Evolutionary conservation across 1,140 invertebrate species (phyloP), one percentile per base, ranked within the genome.

Genomic region (Cydia fagiglandana): DNA sequence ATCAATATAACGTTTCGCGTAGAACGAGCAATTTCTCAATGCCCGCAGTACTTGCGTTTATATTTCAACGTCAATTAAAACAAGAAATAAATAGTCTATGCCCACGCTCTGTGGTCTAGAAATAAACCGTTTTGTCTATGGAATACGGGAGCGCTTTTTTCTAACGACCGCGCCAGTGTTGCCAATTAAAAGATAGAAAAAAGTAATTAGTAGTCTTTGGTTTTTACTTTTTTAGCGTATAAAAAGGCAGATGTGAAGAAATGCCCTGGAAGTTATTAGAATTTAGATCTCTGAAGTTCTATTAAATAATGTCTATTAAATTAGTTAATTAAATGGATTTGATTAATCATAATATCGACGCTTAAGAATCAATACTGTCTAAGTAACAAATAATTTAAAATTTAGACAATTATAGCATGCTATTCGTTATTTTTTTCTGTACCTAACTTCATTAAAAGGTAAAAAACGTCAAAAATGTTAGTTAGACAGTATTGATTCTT

Each of bases 61-160:
- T 61, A 61, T 61, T 61, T 61, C 56, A 61, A 61, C 56, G 56
- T 61, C 56, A 61, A 61, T 61, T 61, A 61, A 61, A 61, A 24
- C 2, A 20, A 24, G 56, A 61, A 61, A 61, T 61, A 61, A 61
- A 61, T 61, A 61, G 20, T 61, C 56, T 61, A 61, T 61, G 56
- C 56, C 56, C 56, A 61, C 56, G 56, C 53, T 61, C 56, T 61
- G 56, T 61, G 20, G 56, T 61, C 56, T 24, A 61, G 56, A 61
- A 61, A 24, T 61, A 24, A 61, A 61, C 56, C 56, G 56, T 61
- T 24, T 24, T 61, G n/a, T 61, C 56, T 61, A 61, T 61, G 56
- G 56, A 61, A 61, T 24, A 61, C 56, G 20, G 56, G 9, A 24
- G 56, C 56, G 17, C 2, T n/a, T 61, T 61, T 61, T 61, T 20